phyloP scores from a whole-genome alignment of 2,113 vertebrate species.

The Cathartes aura region DNA sequence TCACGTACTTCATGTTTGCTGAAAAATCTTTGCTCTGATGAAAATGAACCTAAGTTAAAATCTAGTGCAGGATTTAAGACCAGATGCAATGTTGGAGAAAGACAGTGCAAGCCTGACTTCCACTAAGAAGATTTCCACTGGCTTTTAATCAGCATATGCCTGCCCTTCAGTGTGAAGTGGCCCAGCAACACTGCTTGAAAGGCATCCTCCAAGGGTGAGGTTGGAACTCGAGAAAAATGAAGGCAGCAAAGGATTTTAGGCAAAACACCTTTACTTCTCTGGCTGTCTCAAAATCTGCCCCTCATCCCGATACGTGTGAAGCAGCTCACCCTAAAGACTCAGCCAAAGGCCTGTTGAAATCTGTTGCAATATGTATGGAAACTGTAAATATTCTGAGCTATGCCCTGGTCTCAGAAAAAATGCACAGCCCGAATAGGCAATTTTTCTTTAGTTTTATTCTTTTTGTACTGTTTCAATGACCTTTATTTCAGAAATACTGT shows the following conservation, averaged over 20 bases:
- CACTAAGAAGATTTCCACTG: neutral
- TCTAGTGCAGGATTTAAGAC: neutral
- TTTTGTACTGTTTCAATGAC: neutral
- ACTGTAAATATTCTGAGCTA: neutral
- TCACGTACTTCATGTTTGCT: neutral
- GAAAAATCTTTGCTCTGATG: neutral
- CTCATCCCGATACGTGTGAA: fast-evolving
- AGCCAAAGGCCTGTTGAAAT: neutral
- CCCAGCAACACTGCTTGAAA: neutral
- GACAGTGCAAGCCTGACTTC: neutral
- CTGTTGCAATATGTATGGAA: neutral
- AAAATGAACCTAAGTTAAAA: neutral
- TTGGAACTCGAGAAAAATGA: neutral
- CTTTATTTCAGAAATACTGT: neutral
- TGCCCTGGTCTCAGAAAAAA: neutral
- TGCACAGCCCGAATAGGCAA: neutral
- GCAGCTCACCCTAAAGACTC: neutral
- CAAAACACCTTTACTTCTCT: neutral
- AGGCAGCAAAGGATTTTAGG: neutral
- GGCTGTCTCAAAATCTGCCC: neutral
- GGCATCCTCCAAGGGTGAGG: neutral
- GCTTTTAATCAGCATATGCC: neutral
- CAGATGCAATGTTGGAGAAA: neutral
- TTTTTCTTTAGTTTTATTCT: neutral
- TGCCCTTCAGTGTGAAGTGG: neutral